Conservation (phyloP, 2,797 vertebrate genomes). For the Hemitrygon akajei region DNA sequence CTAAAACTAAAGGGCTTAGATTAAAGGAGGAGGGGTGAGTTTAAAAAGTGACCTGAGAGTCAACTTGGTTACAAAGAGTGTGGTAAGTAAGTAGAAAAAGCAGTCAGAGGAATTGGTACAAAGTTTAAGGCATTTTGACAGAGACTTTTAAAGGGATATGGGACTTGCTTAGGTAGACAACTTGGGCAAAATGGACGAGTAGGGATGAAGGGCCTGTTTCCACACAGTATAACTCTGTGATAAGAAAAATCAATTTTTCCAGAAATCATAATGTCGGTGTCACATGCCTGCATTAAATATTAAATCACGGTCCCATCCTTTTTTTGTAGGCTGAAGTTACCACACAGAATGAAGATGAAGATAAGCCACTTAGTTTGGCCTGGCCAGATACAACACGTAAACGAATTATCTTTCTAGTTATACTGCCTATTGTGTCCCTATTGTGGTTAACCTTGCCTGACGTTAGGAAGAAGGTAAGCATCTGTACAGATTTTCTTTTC, state of each 20-base stretch:
- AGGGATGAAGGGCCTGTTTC: too few species aligned
- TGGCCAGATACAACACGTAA: constrained; percentile 79
- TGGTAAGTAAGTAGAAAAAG: too few species aligned
- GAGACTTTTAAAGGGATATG: too few species aligned
- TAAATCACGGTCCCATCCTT: background rate
- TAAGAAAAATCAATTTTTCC: background rate
- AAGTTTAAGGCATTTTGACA: too few species aligned
- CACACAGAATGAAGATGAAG: constrained; percentile 61
- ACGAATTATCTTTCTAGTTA: constrained; percentile 73
- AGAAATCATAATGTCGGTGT: background rate
- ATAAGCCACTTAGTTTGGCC: constrained; percentile 78
- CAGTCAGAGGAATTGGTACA: too few species aligned
- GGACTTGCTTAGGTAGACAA: too few species aligned
- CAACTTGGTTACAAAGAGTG: too few species aligned
- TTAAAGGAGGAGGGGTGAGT: too few species aligned
- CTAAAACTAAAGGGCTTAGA: too few species aligned
- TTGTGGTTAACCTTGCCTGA: constrained; percentile 87
- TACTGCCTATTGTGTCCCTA: constrained; percentile 83
- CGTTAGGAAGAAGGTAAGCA: constrained; percentile 78
- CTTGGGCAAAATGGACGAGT: too few species aligned
- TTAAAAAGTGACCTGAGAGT: too few species aligned
- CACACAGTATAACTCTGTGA: too few species aligned
- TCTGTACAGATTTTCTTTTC: background rate
- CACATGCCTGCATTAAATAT: background rate
- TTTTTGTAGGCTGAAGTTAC: constrained; percentile 57